Base-by-base conservation (phyloP, 2,888 invertebrate species). In the Protodeltote pygarga region DNA sequence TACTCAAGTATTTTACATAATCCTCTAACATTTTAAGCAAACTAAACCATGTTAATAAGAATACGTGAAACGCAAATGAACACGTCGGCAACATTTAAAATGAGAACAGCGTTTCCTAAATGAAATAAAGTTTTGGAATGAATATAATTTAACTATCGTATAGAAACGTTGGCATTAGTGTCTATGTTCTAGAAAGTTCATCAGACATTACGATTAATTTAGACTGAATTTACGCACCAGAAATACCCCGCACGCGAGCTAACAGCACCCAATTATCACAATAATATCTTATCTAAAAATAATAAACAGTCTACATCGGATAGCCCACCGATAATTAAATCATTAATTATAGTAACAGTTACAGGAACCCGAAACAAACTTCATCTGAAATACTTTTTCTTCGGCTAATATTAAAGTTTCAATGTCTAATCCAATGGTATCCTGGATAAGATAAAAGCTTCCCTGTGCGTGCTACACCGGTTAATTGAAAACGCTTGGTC, bases 401-500 rank as follows among this genome's bases (percentile, higher is more conserved):
- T 21, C 10, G 5, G n/a, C 4, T 25, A 29, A 42, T 53, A 40
- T 42, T 11, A 42, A 50, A 58, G 41, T 53, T 59, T 17, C 37
- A 10, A 39, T 19, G 17, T 41, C 48, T 24, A 9, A 60, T 35
- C 31, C 13, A 21, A 31, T 20, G 48, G 42, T 35, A 45, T 40
- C 5, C 38, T 11, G 19, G 31, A 28, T 27, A 44, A 16, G 21
- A 37, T n/a, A 28, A 47, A 39, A 11, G 32, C 25, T 39, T 24
- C 13, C 34, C 33, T 47, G 40, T 54, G 47, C 39, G 41, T 57
- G 42, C 24, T 45, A 31, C 38, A 44, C 9, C 39, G 8, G 27
- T 51, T 65, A 51, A 60, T 55, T 63, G 48, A 54, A 55, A 59
- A 51, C 38, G 39, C 37, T 62, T 51, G 37, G 35, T 23, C n/a